phyloP scores from a whole-genome alignment of 1,140 invertebrate species.

The Chionoecetes opilio region DNA sequence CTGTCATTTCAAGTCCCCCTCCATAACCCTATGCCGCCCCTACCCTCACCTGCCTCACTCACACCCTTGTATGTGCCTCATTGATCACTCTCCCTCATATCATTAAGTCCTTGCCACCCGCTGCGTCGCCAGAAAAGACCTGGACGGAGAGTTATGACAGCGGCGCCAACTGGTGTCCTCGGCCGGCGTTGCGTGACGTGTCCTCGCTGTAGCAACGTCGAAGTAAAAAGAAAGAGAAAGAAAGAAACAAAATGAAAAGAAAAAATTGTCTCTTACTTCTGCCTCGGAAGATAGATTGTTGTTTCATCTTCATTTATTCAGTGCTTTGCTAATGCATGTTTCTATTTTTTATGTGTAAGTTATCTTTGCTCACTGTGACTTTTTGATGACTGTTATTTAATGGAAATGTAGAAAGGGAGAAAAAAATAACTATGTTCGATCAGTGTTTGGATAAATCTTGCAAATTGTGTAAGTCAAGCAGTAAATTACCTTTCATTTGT shows the following conservation, averaged over 20 bases:
- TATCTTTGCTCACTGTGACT: not conserved
- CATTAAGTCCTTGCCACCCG: not conserved
- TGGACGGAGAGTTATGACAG: slow-evolving; percentile 1
- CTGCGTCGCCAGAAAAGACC: not conserved
- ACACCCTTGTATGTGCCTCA: too few relatives aligned
- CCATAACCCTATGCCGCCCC: too few relatives aligned
- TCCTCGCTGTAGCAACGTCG: not conserved
- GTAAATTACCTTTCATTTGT: not conserved
- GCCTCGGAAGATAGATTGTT: not conserved
- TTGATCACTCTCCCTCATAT: not conserved
- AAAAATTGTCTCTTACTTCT: not conserved
- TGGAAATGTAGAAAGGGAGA: not conserved
- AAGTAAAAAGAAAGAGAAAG: not conserved
- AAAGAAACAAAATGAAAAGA: too few relatives aligned
- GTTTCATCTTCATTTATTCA: not conserved
- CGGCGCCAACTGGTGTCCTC: not conserved
- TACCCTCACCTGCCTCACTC: not conserved
- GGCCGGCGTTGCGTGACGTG: not conserved
- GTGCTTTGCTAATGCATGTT: not conserved
- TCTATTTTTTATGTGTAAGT: not conserved
- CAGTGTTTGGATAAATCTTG: not conserved
- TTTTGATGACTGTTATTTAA: too few relatives aligned
- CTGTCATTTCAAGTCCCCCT: too few relatives aligned
- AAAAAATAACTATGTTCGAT: not conserved
- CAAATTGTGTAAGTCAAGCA: not conserved